Conservation (phyloP, 2,113 vertebrate species). For the Crypturellus undulatus region DNA sequence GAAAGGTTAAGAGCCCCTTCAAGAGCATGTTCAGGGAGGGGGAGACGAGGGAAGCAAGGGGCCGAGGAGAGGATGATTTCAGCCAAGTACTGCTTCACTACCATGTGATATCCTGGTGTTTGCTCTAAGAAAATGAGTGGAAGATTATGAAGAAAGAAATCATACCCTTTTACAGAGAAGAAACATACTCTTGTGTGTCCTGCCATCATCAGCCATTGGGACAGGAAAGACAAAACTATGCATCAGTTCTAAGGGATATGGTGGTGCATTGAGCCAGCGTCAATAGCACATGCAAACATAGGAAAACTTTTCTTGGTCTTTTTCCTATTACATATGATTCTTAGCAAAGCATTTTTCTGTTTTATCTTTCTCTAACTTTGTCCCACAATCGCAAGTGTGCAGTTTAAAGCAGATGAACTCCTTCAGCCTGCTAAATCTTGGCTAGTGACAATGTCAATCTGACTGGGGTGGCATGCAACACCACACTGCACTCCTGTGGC, state of each 20-base stretch:
- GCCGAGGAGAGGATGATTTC: neutral
- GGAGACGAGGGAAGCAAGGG: neutral
- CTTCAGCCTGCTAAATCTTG: neutral
- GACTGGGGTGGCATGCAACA: neutral
- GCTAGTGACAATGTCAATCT: neutral
- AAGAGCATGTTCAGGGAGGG: neutral
- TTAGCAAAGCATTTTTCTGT: neutral
- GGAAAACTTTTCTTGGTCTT: neutral
- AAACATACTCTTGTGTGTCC: neutral
- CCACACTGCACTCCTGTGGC: neutral
- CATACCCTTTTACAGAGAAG: neutral
- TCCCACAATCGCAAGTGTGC: neutral
- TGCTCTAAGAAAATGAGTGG: neutral
- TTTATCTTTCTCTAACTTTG: neutral
- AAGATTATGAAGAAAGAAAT: neutral
- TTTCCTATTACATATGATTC: neutral
- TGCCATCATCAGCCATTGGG: neutral
- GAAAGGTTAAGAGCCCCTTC: neutral
- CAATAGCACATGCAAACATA: neutral
- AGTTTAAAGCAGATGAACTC: neutral
- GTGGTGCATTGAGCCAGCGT: neutral
- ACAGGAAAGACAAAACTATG: neutral
- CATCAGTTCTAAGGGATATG: neutral
- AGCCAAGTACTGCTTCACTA: neutral
- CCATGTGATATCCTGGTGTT: neutral